These are phyloP conservation scores for Dynastes grantii DNA, from an alignment of 2,888 invertebrate genomes.

Conservation along the genomic window DNA sequence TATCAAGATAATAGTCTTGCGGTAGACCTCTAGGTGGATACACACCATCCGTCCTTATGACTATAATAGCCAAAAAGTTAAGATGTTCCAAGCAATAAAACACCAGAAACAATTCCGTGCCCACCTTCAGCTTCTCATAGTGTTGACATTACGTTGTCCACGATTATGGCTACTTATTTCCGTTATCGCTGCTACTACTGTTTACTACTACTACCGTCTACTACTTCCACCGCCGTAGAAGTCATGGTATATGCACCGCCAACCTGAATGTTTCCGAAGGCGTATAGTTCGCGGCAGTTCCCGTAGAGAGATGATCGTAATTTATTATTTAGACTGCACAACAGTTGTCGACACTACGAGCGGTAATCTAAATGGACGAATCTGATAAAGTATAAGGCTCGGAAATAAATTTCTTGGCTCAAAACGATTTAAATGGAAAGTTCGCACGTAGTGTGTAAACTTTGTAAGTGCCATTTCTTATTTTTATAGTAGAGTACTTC, in stretches of 20 bases:
- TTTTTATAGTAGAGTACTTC: neutral
- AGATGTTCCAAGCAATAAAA: too few species aligned
- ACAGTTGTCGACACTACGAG: slow-evolving; percentile 31
- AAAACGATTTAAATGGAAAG: slow-evolving; percentile 13
- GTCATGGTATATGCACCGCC: slow-evolving; percentile 19
- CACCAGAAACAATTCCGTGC: too few species aligned
- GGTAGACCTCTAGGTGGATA: too few species aligned
- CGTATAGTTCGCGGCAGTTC: neutral
- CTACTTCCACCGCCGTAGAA: neutral
- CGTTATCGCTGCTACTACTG: slow-evolving; percentile 4
- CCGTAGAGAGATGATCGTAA: slow-evolving; percentile 26
- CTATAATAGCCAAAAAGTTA: too few species aligned
- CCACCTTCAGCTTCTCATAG: too few species aligned
- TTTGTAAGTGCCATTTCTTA: neutral
- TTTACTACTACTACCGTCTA: slow-evolving; percentile 13
- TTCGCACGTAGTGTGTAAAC: slow-evolving; percentile 11
- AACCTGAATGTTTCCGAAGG: slow-evolving; percentile 18
- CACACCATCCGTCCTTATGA: too few species aligned
- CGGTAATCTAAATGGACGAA: slow-evolving; percentile 27
- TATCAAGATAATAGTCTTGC: too few species aligned
- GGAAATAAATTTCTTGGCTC: slow-evolving; percentile 17
- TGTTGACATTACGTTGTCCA: neutral
- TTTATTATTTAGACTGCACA: slow-evolving; percentile 39
- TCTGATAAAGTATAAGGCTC: slow-evolving; percentile 17
- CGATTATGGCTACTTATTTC: neutral